Base-by-base conservation (phyloP, 2,113 vertebrate species). In the Scopus umbretta region DNA sequence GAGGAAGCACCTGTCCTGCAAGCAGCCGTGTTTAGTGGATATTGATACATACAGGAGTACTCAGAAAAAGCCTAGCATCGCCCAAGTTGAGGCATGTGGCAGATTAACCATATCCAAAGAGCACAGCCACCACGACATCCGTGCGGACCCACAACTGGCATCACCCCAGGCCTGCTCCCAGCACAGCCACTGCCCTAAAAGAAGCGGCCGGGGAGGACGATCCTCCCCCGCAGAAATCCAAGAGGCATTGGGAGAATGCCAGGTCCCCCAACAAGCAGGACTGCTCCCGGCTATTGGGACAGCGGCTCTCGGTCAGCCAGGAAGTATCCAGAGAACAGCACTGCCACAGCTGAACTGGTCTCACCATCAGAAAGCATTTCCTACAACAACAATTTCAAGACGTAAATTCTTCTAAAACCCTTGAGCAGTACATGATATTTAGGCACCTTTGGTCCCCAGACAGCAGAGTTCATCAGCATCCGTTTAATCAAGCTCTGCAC, bases 21-120 rank as follows among this genome's bases (percentile, higher is more conserved):
- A 43, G 59, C 47, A 93, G 79, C 62, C 20, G 21, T 32, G 32
- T 8, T 59, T 19, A 43, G 45, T 2, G 36, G 26, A 5, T 21
- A 36, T 42, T 0, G 0, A 17, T 19, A 34, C 14, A 45, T 21
- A 14, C 40, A 80, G 80, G 26, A 3, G 21, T 1, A 8, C 20
- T 26, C 19, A 21, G 59, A 22, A 73, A 65, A 70, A 62, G 84
- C 45, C 32, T 6, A 38, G 34, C 29, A 43, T 26, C 53, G 17
- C 47, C 53, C 26, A 40, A 10, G 5, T 4, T 1, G 5, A 80
- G 45, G 36, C 68, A 70, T 1, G 0, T 26, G 78, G 76, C 68
- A 66, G 8, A 45, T 11, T 1, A 38, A 42, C 15, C 52, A 49
- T 52, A 32, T 23, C 29, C 53, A 34, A 67, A 82, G 74, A 71